These are phyloP conservation scores for Heterotis niloticus DNA, from an alignment of 2,113 vertebrate genomes.

Conservation along the genomic window DNA sequence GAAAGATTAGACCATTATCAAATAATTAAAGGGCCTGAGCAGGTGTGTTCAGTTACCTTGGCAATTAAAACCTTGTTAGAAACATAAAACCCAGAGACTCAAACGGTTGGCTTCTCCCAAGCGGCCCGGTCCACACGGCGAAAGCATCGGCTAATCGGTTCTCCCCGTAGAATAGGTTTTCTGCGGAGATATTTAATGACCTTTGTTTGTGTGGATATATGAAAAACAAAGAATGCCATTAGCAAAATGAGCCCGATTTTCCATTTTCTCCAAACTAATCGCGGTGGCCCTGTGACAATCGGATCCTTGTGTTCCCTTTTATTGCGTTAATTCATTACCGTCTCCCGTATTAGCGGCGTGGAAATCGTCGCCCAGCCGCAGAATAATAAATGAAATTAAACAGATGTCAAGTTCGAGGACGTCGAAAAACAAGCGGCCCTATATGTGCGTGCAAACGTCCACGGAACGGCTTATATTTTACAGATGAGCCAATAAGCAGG, in stretches of 20 bases:
- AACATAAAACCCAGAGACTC: conserved; percentile 86
- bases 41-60: conserved; percentile 91
- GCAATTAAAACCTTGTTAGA: conserved; percentile 95
- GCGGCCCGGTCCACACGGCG: conserved; percentile 74
- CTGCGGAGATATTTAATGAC: conserved; percentile 67
- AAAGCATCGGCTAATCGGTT: conserved; percentile 69
- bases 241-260: conserved; percentile 26
- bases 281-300: conserved; percentile 18
- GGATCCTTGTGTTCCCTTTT: conserved; percentile 2
- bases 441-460: not conserved
- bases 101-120: conserved; percentile 77
- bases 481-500: not conserved
- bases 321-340: conserved; percentile 16
- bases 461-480: not conserved
- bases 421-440: conserved; percentile 3
- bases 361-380: not conserved
- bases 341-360: not conserved
- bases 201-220: conserved; percentile 58
- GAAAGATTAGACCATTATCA: conserved; percentile 81
- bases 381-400: conserved; percentile 20
- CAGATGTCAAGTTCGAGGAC: not conserved
- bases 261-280: conserved; percentile 19
- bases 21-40: conserved; percentile 78
- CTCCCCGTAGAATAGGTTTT: conserved; percentile 61
- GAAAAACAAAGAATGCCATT: conserved; percentile 46